Evolutionary conservation across 2,113 vertebrate genomes (phyloP).

Genomic region (Peromyscus polionotus): DNA sequence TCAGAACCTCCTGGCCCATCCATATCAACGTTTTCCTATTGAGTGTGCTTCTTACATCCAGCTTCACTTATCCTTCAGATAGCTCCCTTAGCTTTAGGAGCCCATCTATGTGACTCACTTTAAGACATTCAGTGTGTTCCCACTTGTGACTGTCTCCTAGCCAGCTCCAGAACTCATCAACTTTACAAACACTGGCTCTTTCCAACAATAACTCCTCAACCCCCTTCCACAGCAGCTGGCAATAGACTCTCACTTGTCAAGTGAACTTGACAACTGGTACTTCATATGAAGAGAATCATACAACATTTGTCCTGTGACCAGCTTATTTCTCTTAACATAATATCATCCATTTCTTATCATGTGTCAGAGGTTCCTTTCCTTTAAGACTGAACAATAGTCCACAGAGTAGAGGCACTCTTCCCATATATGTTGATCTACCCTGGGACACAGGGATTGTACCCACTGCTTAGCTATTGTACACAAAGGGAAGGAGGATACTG

Average conservation of each 20-base stretch:
- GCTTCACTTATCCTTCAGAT: neutral
- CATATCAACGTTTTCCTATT: no score
- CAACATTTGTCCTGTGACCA: neutral
- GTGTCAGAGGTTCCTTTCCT: neutral
- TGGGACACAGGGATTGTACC: neutral
- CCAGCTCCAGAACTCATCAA: neutral
- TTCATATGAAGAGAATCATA: neutral
- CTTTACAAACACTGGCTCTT: neutral
- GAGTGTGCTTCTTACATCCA: fast-evolving
- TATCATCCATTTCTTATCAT: no score
- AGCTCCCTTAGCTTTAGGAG: no score
- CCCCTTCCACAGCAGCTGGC: neutral
- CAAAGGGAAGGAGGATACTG: neutral
- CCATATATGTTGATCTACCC: neutral
- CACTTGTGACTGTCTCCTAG: neutral
- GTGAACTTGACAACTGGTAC: neutral
- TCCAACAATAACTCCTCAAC: no score
- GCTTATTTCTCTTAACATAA: neutral
- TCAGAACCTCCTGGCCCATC: no score
- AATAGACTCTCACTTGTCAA: neutral
- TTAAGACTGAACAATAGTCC: neutral
- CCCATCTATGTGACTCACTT: neutral
- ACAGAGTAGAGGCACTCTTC: neutral
- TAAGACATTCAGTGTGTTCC: neutral
- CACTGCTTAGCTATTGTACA: neutral